Evolutionary conservation across 1,140 invertebrate genomes (phyloP).

Genomic region (Parapsyche elsis): DNA sequence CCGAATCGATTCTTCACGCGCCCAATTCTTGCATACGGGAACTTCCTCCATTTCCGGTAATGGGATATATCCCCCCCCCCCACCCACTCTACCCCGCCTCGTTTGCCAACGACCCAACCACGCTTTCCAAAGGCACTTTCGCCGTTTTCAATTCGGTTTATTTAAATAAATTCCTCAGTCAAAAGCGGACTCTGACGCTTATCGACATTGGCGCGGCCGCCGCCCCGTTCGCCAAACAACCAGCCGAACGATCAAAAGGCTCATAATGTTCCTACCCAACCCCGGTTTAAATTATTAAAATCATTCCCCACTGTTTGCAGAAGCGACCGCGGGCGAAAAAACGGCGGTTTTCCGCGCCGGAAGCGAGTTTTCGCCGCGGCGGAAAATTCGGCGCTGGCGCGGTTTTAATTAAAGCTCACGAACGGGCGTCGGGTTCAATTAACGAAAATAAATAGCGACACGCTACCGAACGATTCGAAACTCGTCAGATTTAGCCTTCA

Average conservation of each 20-base stretch:
- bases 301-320: conserved; percentile 28
- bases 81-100: too few species aligned
- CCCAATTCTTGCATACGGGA: too few species aligned
- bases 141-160: conserved; percentile 37
- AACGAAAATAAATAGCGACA: conserved; percentile 34
- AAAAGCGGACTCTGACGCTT: background rate
- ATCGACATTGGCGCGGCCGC: background rate
- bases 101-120: background rate
- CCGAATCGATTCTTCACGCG: too few species aligned
- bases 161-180: conserved; percentile 46
- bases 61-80: too few species aligned
- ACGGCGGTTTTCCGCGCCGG: conserved; percentile 4
- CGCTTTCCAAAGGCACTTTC: background rate
- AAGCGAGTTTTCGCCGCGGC: background rate
- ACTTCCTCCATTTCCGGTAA: too few species aligned
- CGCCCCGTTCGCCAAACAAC: conserved; percentile 22
- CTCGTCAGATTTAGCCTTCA: conserved; percentile 7
- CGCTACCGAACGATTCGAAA: background rate
- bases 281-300: conserved; percentile 34
- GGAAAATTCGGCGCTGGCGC: background rate
- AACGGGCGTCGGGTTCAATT: conserved; percentile 23
- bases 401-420: conserved; percentile 30
- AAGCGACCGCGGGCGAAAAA: conserved; percentile 3
- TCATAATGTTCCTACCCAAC: conserved; percentile 16
- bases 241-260: conserved; percentile 41